A percentile compares a stretch with the other conserved stretches of the same genome.
Conservation (phyloP, 2,797 vertebrate genomes). For the Hydrophis major region DNA sequence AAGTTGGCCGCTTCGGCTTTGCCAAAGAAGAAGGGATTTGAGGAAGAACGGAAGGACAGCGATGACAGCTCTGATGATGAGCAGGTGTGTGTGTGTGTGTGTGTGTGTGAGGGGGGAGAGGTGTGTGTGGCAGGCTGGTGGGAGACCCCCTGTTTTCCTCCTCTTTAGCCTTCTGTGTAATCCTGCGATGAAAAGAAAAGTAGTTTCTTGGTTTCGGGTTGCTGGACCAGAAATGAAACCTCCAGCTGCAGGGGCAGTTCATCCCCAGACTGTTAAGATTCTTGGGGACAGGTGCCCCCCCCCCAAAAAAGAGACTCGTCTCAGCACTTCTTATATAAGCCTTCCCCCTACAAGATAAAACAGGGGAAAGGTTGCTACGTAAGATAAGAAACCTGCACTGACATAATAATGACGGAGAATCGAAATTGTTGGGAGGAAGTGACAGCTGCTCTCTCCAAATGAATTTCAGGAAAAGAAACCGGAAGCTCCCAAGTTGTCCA, state of each 20-base stretch:
- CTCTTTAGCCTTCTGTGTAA: neutral
- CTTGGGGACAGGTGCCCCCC: neutral
- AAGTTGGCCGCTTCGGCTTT: constrained; percentile 73
- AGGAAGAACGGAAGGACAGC: constrained; percentile 85
- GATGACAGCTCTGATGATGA: constrained; percentile 85
- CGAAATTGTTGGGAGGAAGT: neutral
- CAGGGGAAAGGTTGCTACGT: neutral
- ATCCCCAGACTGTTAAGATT: neutral
- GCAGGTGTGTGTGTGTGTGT: constrained; percentile 33
- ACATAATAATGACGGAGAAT: neutral
- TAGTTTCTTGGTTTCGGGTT: neutral
- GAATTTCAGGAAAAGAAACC: constrained; percentile 78
- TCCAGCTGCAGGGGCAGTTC: neutral
- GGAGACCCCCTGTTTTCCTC: no score
- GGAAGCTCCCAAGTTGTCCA: constrained; percentile 87
- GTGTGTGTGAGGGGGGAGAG: constrained; percentile 19
- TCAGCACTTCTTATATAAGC: neutral
- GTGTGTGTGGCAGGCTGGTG: neutral
- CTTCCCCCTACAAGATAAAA: neutral
- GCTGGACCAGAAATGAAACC: neutral
- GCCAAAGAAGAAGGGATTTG: constrained; percentile 86
- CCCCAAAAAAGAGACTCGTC: no score
- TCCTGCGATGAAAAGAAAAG: no score
- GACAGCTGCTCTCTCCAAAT: neutral
- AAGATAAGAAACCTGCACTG: neutral